Evolutionary conservation across 2,888 invertebrate genomes (phyloP).

Genomic region (Amiota mariae): DNA sequence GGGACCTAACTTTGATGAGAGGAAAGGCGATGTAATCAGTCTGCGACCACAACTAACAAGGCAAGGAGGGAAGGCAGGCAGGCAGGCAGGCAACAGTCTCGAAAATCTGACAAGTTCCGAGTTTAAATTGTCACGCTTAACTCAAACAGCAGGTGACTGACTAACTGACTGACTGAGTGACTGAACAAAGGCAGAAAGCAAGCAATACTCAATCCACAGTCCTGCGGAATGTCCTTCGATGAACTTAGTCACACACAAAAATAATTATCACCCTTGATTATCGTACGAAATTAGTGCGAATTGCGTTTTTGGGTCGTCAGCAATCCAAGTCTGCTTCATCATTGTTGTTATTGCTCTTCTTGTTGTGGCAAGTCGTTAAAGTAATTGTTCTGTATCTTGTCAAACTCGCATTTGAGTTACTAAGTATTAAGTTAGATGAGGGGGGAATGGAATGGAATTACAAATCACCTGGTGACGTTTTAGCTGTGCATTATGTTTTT

Average conservation of each 20-base stretch:
- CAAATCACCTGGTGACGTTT: not conserved
- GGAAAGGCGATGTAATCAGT: not conserved
- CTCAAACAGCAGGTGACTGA: constrained; percentile 64
- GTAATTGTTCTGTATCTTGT: constrained; percentile 61
- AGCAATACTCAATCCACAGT: constrained; percentile 26
- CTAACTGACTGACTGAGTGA: constrained; percentile 36
- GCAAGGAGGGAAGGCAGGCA: not conserved
- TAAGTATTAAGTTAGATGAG: not conserved
- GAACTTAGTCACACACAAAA: constrained; percentile 32
- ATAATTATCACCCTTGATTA: constrained; percentile 67
- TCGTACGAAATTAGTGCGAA: constrained; percentile 64
- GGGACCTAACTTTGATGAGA: too few species aligned
- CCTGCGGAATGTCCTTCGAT: not conserved
- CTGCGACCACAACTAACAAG: too few species aligned
- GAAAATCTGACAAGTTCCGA: not conserved
- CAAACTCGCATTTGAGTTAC: constrained; percentile 9
- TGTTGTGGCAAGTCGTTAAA: constrained; percentile 56
- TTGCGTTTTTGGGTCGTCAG: constrained; percentile 32
- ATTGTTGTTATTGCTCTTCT: not conserved
- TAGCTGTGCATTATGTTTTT: not conserved
- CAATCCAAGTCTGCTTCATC: constrained; percentile 26
- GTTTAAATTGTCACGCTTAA: constrained; percentile 52
- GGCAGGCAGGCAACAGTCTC: not conserved
- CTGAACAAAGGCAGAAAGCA: constrained; percentile 50
- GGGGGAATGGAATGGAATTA: not conserved